Percentiles rank a stretch among this genome's conserved stretches.
Conservation (phyloP, 37 sponge, comb jelly and placozoan genomes). For the Agelas oroides region DNA sequence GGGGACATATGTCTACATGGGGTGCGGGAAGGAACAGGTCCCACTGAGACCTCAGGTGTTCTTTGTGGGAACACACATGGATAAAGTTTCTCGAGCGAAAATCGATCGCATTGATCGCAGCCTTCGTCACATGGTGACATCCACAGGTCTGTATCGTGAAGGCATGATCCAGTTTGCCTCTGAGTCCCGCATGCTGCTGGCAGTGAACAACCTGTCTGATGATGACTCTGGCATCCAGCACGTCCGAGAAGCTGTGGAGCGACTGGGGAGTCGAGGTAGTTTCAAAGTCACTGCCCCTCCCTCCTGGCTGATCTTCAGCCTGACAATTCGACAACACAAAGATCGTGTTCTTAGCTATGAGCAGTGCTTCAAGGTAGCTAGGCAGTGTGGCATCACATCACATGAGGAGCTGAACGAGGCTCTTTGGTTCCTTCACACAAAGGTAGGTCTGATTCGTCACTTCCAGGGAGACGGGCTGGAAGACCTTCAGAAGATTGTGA, state of each 20-base stretch:
- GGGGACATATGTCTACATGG: neutral
- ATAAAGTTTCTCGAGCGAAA: neutral
- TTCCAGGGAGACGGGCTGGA: neutral
- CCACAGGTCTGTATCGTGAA: neutral
- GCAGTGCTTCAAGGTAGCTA: neutral
- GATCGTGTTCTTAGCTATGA: neutral
- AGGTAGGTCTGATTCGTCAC: neutral
- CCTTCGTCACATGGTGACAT: neutral
- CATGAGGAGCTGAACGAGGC: neutral
- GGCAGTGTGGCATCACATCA: neutral
- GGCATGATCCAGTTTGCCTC: neutral
- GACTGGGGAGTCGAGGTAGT: neutral
- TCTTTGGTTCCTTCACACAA: neutral
- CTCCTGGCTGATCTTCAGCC: neutral
- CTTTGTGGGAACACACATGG: constrained; percentile 6
- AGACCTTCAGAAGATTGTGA: neutral
- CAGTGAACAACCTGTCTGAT: neutral
- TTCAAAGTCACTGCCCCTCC: neutral
- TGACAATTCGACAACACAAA: neutral
- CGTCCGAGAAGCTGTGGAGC: neutral
- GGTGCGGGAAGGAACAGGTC: too few species aligned
- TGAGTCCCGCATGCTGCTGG: neutral
- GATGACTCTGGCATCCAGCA: neutral
- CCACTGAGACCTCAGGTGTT: neutral
- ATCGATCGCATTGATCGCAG: neutral